Base-by-base conservation (phyloP, 2,113 vertebrate genomes). In the Madoqua kirkii region DNA sequence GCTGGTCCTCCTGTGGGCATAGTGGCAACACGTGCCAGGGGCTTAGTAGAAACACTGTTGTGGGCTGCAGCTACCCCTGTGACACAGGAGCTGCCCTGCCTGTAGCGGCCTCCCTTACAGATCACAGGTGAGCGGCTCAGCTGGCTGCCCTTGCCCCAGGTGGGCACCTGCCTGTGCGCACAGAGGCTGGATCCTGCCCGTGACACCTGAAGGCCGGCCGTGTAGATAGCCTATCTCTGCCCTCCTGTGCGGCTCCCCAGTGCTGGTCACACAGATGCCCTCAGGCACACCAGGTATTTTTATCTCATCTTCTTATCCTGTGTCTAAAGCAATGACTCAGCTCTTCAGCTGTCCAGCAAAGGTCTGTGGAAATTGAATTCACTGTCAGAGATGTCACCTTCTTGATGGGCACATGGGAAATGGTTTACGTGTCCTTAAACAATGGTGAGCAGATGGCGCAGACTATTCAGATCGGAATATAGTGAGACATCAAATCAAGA, bases 271-370 rank as follows among this genome's bases (percentile, higher is more conserved):
- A 45, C 33, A 55, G 91, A 92, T 36, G 59, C 21, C 45, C n/a
- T 0, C 0, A 40, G 55, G 60, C 13, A 2, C 1, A n/a, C 10
- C 54, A 64, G 52, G 27, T 21, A 21, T 74, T 96, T 74, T 31
- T 11, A 48, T 57, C 55, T n/a, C 50, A 9, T 54, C 16, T 21
- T 50, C 52, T 62, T 62, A 25, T 87, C 52, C 50, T 90, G n/a
- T 54, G n/a, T 54, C 74, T 43, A 83, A 67, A 36, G 52, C 27
- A 23, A 27, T 87, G 91, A 85, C 81, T 97, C 85, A 86, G 74
- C 93, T 79, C 62, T 74, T 95, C 31, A 78, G 60, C 29, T 78
- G 19, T 13, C 79, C 16, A 40, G 19, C 57, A 89, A 57, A 83
- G 25, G 21, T 59, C 84, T 21, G 84, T 12, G 6, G 45, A 78